Conservation (phyloP, 2,797 vertebrate species). For the Thamnophis elegans region DNA sequence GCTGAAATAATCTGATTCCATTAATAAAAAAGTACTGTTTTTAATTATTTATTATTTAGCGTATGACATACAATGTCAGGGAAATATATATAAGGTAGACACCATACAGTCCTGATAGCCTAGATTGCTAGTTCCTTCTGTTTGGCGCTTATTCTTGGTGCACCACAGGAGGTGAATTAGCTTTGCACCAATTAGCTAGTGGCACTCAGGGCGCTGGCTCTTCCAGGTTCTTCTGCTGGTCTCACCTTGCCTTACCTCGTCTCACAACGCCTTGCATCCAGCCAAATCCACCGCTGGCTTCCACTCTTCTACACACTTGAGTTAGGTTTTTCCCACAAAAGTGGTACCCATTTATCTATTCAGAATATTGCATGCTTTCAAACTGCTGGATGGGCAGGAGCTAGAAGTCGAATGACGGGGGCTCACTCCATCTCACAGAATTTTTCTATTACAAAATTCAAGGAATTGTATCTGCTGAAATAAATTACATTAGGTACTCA, state of each 20-base stretch:
- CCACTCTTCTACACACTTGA: background rate
- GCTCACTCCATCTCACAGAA: background rate
- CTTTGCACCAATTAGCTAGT: background rate
- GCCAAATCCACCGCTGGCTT: background rate
- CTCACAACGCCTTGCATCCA: rapidly evolving
- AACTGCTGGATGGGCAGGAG: background rate
- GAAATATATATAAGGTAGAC: background rate
- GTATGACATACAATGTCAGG: background rate
- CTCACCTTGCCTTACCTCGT: background rate
- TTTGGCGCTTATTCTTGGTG: background rate
- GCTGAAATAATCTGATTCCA: background rate
- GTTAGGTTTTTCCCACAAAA: background rate
- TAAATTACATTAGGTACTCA: conserved; percentile 28
- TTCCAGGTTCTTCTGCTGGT: background rate
- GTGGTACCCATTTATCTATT: background rate
- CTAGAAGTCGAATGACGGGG: background rate
- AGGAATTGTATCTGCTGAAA: conserved; percentile 31
- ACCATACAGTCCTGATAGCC: background rate
- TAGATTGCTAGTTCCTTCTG: background rate
- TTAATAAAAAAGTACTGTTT: background rate
- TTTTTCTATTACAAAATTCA: conserved; percentile 29
- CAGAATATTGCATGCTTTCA: background rate
- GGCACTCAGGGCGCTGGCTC: background rate
- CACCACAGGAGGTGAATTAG: background rate
- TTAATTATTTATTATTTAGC: background rate